These are phyloP conservation scores for Pteria penguin DNA, from an alignment of 2,888 invertebrate species.

Conservation along the genomic window DNA sequence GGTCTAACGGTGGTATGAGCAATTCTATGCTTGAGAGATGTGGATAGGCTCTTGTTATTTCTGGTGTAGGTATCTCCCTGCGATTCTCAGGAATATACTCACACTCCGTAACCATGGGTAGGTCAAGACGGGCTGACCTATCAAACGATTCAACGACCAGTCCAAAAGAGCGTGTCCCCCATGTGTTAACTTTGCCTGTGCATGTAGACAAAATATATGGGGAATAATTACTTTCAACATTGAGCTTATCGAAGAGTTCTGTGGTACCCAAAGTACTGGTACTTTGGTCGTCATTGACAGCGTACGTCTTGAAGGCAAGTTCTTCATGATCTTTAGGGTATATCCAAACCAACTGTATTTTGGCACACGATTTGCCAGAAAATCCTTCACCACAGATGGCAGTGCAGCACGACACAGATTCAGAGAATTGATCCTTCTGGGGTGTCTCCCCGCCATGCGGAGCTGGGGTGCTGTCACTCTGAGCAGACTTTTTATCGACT, in stretches of 20 bases:
- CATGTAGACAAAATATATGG: not conserved
- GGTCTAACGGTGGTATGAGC: slow-evolving; percentile 26
- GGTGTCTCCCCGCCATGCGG: no score
- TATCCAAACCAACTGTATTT: not conserved
- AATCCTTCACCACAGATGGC: not conserved
- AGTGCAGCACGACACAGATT: not conserved
- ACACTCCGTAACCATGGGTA: not conserved
- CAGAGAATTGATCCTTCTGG: not conserved
- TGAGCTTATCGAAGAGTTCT: not conserved
- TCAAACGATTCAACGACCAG: not conserved
- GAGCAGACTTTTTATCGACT: not conserved
- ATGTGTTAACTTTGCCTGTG: not conserved
- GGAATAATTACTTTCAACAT: not conserved
- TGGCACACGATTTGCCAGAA: not conserved
- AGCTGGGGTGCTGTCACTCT: not conserved
- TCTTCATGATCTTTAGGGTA: not conserved
- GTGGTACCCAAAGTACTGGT: not conserved
- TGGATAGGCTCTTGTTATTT: slow-evolving; percentile 16
- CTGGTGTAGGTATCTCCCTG: slow-evolving; percentile 33
- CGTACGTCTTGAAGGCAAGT: not conserved
- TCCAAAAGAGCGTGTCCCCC: not conserved
- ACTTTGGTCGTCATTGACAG: not conserved
- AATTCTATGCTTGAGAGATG: slow-evolving; percentile 21
- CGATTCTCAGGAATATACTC: not conserved
- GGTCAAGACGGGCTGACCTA: not conserved